Evolutionary conservation across 64 coral and sea anemone genomes (phyloP), one percentile per base, ranked within the genome.

Genomic region (Pocillopora damicornis): DNA sequence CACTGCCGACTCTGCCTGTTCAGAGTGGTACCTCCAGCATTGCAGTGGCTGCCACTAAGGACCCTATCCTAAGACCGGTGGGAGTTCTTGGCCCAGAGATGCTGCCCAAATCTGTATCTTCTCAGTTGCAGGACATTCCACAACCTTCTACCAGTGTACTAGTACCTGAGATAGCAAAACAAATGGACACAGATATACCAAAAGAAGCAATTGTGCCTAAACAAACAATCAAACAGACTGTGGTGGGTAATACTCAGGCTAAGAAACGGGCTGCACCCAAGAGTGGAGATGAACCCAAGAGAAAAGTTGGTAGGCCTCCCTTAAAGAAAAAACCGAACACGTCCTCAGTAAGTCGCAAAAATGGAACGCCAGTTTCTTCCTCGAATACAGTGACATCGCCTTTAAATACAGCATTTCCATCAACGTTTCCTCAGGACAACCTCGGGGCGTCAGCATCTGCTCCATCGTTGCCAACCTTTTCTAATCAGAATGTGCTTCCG

Each of bases 221-320:
- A 35, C 74, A 89, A 51, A 58, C 80, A 13, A 13, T 74, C 16
- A 88, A 89, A 77, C 58, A 89, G 22, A n/a, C 67, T 18, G 37
- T 66, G 17, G 63, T 35, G 37, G 45, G 79, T 71, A 58, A 35
- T 11, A 59, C 76, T 63, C 42, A 51, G 7, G 15, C 77, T 11
- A 96, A 93, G 71, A 96, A 96, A 80, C 60, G 94, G 34, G 71
- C 88, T 51, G 89, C 91, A 58, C 79, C 76, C 62, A 92, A 92
- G 75, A 69, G 45, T 59, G 68, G 80, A 35, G 88, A 96, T 90
- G 94, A 96, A 74, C 94, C 94, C 38, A 96, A 96, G 51, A 76
- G 94, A 22, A 96, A 96, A 86, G 94, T 96, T 73, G 94, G 94
- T 59, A 86, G 94, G 75, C 94, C 91, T 42, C 94, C 94, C 13